Base-by-base conservation (phyloP, 2,888 invertebrate genomes). In the Nomada hirtipes region DNA sequence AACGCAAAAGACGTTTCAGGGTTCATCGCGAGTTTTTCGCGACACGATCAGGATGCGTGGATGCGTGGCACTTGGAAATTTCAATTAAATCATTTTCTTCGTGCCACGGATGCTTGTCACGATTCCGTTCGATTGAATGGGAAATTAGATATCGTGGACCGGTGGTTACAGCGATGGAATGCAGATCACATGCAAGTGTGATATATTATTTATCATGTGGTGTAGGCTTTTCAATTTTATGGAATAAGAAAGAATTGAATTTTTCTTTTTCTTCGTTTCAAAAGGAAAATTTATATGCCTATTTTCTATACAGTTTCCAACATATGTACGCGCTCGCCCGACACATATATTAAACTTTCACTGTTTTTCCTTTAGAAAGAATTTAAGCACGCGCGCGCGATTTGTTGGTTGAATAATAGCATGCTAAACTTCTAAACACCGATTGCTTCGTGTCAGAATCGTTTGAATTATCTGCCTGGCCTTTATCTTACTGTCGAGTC, bases 401-500 rank as follows among this genome's bases (percentile, higher is more conserved):
- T 57, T 71, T 23, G 52, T 53, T 29, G 36, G 3, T 15, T 15
- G 60, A 70, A 18, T 70, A 60, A 73, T 47, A 57, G 47, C 44
- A 20, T 20, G n/a, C 4, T 15, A 20, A 57, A 23, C 65, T 64
- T 50, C 36, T 44, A 52, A 71, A 42, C 23, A 23, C 2, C 61
- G 52, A 71, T 52, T 9, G 61, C 9, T 15, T 36, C 71, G 36
- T 42, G 50, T 23, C 53, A 26, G 64, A 52, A 72, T 53, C 72
- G 59, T 73, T 77, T 44, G 23, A 47, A 53, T 60, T 15, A 73
- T 72, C 64, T 53, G 9, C 10, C 53, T 74, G 74, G 78, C 74
- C 74, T 78, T 78, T 78, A 78, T 78, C 67, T 61, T 47, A 63
- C 74, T 74, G 78, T 74, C 20, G n/a, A 44, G n/a, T n/a, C 42